Percentiles rank a stretch among this genome's conserved stretches.
Conservation (phyloP, 2,888 invertebrate species). For the Eretmocerus hayati region DNA sequence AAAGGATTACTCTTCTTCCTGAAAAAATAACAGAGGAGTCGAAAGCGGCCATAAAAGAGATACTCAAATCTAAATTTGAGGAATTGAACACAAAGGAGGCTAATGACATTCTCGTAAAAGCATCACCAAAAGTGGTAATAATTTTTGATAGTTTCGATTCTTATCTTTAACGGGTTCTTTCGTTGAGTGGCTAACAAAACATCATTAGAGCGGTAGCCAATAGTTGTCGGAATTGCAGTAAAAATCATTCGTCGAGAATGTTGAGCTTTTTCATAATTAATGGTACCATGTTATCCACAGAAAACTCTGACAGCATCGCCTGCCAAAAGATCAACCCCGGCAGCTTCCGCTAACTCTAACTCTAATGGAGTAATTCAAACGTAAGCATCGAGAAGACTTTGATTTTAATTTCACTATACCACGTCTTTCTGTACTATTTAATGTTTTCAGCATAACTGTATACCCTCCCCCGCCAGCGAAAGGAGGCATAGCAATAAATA, state of each 20-base stretch:
- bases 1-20: conserved; percentile 70
- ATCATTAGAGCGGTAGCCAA: too few relatives aligned
- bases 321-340: conserved; percentile 20
- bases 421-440: background rate
- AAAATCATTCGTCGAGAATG: too few relatives aligned
- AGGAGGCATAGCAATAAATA: conserved; percentile 83
- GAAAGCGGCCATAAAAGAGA: conserved; percentile 56
- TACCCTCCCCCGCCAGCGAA: conserved; percentile 77
- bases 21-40: conserved; percentile 62
- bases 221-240: too few relatives aligned
- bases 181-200: background rate
- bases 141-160: too few relatives aligned
- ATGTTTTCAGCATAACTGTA: conserved; percentile 68
- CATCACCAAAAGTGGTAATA: conserved; percentile 60
- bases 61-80: conserved; percentile 54
- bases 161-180: background rate
- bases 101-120: conserved; percentile 71
- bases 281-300: conserved; percentile 11
- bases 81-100: conserved; percentile 72
- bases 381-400: too few relatives aligned
- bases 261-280: too few relatives aligned
- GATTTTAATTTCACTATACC: conserved; percentile 6
- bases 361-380: conserved; percentile 38
- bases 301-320: conserved; percentile 25
- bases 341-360: conserved; percentile 21